Conservation (phyloP, 2,113 vertebrate genomes). For the Trichechus manatus region DNA sequence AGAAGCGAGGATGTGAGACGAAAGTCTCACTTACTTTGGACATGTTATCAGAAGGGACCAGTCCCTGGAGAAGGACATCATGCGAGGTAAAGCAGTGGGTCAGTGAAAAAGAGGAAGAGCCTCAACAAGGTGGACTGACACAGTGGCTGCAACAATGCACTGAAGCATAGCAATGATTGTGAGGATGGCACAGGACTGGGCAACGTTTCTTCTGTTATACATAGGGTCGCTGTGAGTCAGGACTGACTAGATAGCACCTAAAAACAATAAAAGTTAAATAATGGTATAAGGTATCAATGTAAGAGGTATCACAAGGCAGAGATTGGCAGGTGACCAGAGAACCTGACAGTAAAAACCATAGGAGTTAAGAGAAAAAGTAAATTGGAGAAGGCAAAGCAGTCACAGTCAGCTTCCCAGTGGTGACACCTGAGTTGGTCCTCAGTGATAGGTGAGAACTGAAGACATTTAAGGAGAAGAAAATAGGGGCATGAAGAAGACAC, state of each 20-base stretch:
- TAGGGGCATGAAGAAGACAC: too few relatives aligned
- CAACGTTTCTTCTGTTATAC: neutral
- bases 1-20: neutral
- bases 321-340: neutral
- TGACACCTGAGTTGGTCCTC: neutral
- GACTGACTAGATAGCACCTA: neutral
- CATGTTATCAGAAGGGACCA: neutral
- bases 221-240: neutral
- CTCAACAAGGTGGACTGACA: neutral
- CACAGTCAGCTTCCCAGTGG: neutral
- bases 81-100: neutral
- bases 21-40: neutral
- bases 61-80: neutral
- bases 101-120: neutral
- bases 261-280: neutral
- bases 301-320: neutral
- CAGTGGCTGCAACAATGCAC: neutral
- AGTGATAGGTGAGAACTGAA: neutral
- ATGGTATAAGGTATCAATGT: neutral
- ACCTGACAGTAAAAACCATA: neutral
- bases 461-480: neutral
- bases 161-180: too few relatives aligned
- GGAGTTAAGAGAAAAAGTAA: neutral
- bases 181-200: neutral
- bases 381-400: neutral